Percentiles rank a stretch among this genome's conserved stretches.
Evolutionary conservation across 2,113 vertebrate genomes (phyloP).

Genomic region (Carlito syrichta): DNA sequence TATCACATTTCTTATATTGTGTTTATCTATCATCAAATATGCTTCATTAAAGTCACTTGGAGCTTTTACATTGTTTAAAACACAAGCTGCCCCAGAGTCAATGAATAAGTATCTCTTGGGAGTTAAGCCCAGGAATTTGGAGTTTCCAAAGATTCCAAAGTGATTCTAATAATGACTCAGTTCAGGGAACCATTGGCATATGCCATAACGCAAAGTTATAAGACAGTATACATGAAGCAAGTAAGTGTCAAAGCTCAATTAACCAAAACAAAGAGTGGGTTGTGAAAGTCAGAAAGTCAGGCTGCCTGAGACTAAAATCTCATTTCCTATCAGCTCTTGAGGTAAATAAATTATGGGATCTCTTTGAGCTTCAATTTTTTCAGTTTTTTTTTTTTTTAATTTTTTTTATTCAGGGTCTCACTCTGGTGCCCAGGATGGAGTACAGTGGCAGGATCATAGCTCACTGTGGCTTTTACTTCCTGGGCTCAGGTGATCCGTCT

Average conservation of each 20-base stretch:
- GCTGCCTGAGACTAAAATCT: not conserved
- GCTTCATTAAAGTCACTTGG: not conserved
- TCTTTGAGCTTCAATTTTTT: not conserved
- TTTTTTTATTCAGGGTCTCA: not conserved
- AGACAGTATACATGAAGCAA: not conserved
- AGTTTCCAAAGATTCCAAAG: not conserved
- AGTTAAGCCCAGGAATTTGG: not conserved
- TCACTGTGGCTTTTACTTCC: too few species aligned
- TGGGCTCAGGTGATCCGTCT: too few species aligned
- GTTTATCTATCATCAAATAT: not conserved
- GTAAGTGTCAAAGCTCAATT: not conserved
- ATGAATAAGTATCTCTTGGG: not conserved
- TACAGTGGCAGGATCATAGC: too few species aligned
- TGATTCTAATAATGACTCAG: not conserved
- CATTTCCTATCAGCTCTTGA: not conserved
- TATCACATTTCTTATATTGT: not conserved
- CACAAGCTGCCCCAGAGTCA: not conserved
- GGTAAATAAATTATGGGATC: not conserved
- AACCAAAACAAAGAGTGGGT: not conserved
- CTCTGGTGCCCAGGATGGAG: not conserved
- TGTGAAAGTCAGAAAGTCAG: not conserved
- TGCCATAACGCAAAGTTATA: not conserved
- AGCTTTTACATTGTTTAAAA: not conserved
- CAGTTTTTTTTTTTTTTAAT: not conserved
- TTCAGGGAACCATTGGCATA: not conserved